phyloP scores from a whole-genome alignment of 2,888 invertebrate species.

The Disparrhopalites patrizii region DNA sequence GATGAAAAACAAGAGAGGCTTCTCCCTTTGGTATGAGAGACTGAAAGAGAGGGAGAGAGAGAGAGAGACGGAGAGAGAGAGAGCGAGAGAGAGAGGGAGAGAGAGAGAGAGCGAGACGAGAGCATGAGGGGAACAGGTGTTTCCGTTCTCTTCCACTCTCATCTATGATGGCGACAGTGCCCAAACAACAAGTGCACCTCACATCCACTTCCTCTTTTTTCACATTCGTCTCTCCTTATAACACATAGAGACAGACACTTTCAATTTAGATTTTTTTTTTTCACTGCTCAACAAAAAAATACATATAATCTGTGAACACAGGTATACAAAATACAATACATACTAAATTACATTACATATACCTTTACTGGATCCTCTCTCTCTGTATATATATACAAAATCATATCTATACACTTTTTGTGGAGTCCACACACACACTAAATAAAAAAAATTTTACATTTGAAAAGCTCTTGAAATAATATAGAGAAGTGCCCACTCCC shows the following conservation, averaged over 20 bases:
- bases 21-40: background rate
- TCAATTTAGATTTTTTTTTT: no score
- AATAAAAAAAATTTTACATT: background rate
- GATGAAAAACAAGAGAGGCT: background rate
- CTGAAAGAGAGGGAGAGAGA: no score
- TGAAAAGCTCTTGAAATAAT: no score
- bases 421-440: background rate
- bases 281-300: no score
- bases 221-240: background rate
- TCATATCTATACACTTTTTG: no score
- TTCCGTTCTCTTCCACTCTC: conserved; percentile 15
- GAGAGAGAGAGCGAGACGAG: conserved; percentile 1
- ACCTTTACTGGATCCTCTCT: no score
- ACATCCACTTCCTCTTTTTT: conserved; percentile 12
- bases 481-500: conserved; percentile 8
- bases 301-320: no score
- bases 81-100: background rate
- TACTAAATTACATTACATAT: no score
- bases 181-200: conserved; percentile 18
- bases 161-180: conserved; percentile 19
- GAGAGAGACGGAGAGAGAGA: background rate
- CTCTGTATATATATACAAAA: no score
- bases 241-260: background rate
- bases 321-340: no score
- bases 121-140: conserved; percentile 19